Conservation (phyloP, 2,888 invertebrate species). For the Matsumyia berberina region DNA sequence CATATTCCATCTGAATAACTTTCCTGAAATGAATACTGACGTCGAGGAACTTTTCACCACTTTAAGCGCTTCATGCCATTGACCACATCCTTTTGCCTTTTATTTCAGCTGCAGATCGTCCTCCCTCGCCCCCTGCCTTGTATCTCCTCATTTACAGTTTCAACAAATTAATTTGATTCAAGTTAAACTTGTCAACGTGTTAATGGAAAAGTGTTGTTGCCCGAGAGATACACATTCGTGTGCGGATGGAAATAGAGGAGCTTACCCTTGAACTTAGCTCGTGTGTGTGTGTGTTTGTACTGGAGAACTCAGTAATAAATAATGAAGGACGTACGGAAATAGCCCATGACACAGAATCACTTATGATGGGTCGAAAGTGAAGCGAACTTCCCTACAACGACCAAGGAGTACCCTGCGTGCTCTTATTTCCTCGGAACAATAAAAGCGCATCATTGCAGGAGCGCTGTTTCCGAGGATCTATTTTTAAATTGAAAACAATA, state of each 20-base stretch:
- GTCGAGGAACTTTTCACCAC: constrained; percentile 8
- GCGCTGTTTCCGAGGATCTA: constrained; percentile 3
- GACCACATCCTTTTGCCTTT: not conserved
- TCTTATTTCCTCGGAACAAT: not conserved
- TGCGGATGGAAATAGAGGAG: no score
- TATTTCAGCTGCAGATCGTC: constrained; percentile 5
- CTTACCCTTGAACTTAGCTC: constrained; percentile 7
- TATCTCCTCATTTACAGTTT: constrained; percentile 22
- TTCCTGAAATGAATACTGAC: constrained; percentile 26
- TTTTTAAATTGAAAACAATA: constrained; percentile 28
- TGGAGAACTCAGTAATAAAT: not conserved
- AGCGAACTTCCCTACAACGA: no score
- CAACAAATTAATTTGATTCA: constrained; percentile 28
- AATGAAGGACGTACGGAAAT: not conserved
- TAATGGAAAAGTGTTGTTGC: constrained; percentile 41
- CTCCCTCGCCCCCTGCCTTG: not conserved
- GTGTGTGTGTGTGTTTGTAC: not conserved
- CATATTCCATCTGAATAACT: no score
- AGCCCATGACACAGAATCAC: not conserved
- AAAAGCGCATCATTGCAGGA: constrained; percentile 21
- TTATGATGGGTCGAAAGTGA: not conserved
- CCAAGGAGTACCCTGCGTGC: not conserved
- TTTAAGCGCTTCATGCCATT: no score
- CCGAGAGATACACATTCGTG: not conserved
- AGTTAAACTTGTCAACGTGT: constrained; percentile 40